Conservation (phyloP, 1,140 invertebrate genomes). For the Drosophila pachea region DNA sequence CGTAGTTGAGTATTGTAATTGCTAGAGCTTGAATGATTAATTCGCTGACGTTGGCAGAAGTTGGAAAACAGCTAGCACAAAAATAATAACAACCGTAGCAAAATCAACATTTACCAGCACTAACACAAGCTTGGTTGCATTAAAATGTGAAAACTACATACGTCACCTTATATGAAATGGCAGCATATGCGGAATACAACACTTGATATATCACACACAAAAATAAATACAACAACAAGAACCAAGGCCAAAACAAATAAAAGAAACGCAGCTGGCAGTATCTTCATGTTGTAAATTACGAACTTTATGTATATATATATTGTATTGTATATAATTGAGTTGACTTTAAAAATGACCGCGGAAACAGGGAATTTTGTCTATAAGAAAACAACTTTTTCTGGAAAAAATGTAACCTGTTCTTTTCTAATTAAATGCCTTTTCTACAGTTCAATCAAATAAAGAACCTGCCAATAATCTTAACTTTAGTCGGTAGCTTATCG, state of each 20-base stretch:
- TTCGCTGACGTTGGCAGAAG: constrained; percentile 65
- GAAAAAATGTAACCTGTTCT: constrained; percentile 36
- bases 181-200: constrained; percentile 41
- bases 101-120: constrained; percentile 17
- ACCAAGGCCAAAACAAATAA: background rate
- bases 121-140: constrained; percentile 28
- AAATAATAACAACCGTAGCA: constrained; percentile 18
- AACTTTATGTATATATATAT: no score
- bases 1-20: constrained; percentile 19
- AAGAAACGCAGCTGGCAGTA: constrained; percentile 14
- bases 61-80: constrained; percentile 38
- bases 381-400: constrained; percentile 6
- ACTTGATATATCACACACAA: constrained; percentile 15
- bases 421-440: constrained; percentile 9
- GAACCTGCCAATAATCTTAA: no score
- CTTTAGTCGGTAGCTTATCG: background rate
- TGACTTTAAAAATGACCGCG: constrained; percentile 34
- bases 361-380: constrained; percentile 15
- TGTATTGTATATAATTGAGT: background rate
- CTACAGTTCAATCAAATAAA: no score
- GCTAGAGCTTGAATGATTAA: constrained; percentile 62
- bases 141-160: constrained; percentile 45
- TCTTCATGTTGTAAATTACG: constrained; percentile 68
- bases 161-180: constrained; percentile 53
- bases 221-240: constrained; percentile 42